Percentiles rank a stretch among this genome's conserved stretches.
These are phyloP conservation scores for Gymnobelideus leadbeateri DNA, from an alignment of 2,113 vertebrate genomes.

Conservation along the genomic window DNA sequence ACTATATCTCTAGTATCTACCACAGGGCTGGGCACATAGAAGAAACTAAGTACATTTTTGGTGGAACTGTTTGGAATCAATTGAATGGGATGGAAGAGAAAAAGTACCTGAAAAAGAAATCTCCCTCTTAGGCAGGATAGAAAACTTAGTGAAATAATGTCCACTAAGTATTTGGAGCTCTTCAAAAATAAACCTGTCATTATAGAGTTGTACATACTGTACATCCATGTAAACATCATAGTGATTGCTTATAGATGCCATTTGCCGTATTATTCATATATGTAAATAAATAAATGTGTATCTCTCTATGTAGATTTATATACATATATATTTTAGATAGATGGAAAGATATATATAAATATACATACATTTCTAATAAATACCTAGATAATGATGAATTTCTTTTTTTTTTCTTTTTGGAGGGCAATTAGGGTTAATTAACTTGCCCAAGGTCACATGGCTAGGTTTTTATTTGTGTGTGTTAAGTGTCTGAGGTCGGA, in stretches of 20 bases:
- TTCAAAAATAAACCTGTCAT: not conserved
- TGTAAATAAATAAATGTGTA: too few species aligned
- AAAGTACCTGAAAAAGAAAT: slow-evolving; percentile 8
- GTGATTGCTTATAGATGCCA: slow-evolving; percentile 37
- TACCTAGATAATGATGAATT: not conserved
- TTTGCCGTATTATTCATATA: not conserved
- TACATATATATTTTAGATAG: too few species aligned
- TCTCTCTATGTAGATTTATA: too few species aligned
- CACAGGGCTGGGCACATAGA: not conserved
- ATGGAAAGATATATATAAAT: too few species aligned
- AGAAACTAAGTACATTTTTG: not conserved
- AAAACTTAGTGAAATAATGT: slow-evolving; percentile 24
- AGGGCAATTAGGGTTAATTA: too few species aligned
- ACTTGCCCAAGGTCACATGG: too few species aligned
- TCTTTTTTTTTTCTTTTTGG: too few species aligned
- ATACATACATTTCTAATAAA: not conserved
- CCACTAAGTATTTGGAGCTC: not conserved
- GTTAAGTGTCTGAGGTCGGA: too few species aligned
- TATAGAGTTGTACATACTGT: not conserved
- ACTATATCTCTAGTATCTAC: not conserved
- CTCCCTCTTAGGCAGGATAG: not conserved
- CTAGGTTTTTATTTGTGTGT: too few species aligned
- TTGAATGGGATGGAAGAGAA: not conserved
- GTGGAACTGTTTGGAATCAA: not conserved
- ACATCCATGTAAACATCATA: not conserved